These are phyloP conservation scores for Thysanoteuthis rhombus DNA, from an alignment of 2,888 invertebrate species.

Conservation along the genomic window DNA sequence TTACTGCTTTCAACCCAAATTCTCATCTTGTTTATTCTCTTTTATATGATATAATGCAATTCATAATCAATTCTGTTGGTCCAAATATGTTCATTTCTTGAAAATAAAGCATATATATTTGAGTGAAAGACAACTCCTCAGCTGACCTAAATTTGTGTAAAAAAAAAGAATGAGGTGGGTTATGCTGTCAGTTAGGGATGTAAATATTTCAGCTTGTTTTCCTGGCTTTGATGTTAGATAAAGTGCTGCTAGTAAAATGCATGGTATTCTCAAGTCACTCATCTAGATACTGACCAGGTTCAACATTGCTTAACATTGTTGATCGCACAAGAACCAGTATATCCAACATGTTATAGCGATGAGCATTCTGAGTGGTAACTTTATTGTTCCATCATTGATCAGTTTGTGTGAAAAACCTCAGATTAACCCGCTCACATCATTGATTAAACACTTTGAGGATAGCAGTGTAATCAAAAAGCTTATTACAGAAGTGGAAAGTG, in stretches of 20 bases:
- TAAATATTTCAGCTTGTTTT: not conserved
- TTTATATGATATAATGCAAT: too few relatives aligned
- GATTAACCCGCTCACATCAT: not conserved
- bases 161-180: not conserved
- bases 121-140: too few relatives aligned
- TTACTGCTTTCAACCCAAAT: too few relatives aligned
- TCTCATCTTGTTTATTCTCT: too few relatives aligned
- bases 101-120: not conserved
- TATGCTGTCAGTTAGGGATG: not conserved
- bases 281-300: too few relatives aligned
- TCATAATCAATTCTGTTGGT: too few relatives aligned
- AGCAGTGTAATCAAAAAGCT: not conserved
- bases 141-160: not conserved
- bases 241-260: not conserved
- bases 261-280: too few relatives aligned
- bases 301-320: too few relatives aligned
- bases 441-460: not conserved
- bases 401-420: not conserved
- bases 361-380: not conserved
- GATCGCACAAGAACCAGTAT: too few relatives aligned
- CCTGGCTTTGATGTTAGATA: not conserved
- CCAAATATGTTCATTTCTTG: too few relatives aligned
- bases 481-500: not conserved
- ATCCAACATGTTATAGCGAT: too few relatives aligned
- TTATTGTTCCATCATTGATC: not conserved